phyloP scores from a whole-genome alignment of 2,113 vertebrate genomes.

The Prionailurus viverrinus region DNA sequence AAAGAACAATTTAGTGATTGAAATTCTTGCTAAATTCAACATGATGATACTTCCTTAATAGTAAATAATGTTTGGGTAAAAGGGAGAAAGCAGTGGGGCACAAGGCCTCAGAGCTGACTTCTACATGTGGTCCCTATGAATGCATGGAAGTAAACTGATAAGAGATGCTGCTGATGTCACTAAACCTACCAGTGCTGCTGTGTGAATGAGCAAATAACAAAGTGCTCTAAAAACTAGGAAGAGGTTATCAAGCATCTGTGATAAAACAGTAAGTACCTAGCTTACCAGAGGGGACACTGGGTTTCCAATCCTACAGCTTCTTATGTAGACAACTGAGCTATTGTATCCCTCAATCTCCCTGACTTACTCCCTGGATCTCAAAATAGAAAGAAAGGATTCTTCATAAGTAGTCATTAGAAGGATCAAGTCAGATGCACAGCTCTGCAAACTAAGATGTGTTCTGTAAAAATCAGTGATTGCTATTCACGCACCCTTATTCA shows the following conservation, averaged over 20 bases:
- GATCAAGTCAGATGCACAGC: neutral
- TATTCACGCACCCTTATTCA: neutral
- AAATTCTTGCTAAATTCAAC: neutral
- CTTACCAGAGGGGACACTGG: rapidly evolving
- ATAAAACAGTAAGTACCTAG: neutral
- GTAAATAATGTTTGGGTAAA: neutral
- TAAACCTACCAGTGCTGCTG: neutral
- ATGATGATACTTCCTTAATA: neutral
- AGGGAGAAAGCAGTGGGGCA: rapidly evolving
- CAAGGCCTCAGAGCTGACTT: neutral
- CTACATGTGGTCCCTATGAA: neutral
- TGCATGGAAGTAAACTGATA: neutral
- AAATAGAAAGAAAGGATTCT: neutral
- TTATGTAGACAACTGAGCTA: neutral
- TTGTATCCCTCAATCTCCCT: neutral
- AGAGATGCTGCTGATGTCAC: neutral
- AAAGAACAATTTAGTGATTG: neutral
- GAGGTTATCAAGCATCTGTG: neutral
- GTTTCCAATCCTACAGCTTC: neutral
- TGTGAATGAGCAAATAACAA: neutral
- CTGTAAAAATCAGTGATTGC: neutral
- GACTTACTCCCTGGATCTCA: neutral
- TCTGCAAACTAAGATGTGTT: neutral
- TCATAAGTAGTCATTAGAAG: neutral
- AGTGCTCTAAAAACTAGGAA: neutral